A percentile compares a stretch with the other conserved stretches of the same genome.
phyloP scores from a whole-genome alignment of 2,888 invertebrate species.

The Drosophila emarginata region DNA sequence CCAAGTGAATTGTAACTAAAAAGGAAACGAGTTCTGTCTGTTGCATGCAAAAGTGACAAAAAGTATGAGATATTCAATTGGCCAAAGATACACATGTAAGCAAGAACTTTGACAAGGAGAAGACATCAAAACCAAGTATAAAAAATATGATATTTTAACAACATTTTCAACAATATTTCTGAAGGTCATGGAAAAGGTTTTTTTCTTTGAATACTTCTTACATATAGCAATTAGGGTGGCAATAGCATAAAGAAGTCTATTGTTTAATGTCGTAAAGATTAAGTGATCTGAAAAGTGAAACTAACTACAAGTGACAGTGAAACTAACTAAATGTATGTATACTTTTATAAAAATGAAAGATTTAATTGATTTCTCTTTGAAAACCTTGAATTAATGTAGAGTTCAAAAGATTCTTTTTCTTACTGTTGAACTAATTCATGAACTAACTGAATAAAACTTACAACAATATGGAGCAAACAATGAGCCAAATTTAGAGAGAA shows the following conservation, averaged over 20 bases:
- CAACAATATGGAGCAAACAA: neutral
- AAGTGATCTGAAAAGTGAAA: no score
- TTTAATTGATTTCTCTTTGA: no score
- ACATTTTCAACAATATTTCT: neutral
- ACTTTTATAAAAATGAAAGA: no score
- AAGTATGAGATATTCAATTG: slow-evolving; percentile 70
- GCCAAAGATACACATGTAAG: slow-evolving; percentile 35
- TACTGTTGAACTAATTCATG: neutral
- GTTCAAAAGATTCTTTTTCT: no score
- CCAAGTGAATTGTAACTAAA: slow-evolving; percentile 39
- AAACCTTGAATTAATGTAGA: no score
- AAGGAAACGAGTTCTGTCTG: slow-evolving; percentile 70
- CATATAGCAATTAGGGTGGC: no score
- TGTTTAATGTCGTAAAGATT: no score
- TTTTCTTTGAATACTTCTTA: neutral
- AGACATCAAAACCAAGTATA: neutral
- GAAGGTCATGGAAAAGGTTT: neutral
- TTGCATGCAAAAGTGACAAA: slow-evolving; percentile 68
- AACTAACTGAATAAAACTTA: neutral
- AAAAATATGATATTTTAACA: neutral
- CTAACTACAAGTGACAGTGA: no score
- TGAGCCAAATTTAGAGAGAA: neutral
- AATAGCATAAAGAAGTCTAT: no score
- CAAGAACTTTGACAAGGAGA: slow-evolving; percentile 6
- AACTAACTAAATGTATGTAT: no score